Conservation (phyloP, 2,113 vertebrate genomes). For the Anhinga anhinga region DNA sequence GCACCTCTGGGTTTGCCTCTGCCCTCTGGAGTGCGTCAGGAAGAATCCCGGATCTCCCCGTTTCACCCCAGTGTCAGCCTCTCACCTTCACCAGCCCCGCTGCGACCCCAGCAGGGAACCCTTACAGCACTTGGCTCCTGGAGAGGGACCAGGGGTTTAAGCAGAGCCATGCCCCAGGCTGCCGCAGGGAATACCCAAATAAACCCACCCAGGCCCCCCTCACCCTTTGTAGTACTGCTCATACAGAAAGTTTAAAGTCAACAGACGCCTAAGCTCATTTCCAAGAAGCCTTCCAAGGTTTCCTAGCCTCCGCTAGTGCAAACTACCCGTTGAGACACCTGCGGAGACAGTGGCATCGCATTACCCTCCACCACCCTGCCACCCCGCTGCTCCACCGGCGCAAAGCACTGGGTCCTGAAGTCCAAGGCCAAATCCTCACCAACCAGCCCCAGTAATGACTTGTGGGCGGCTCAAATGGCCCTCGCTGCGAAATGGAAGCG, state of each 20-base stretch:
- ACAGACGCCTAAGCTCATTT: fast-evolving
- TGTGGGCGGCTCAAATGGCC: background rate
- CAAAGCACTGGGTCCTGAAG: fast-evolving
- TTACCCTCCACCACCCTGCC: background rate
- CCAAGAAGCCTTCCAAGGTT: background rate
- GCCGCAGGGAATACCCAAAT: background rate
- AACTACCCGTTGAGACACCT: fast-evolving
- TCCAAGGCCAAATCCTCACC: background rate
- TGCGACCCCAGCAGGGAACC: background rate
- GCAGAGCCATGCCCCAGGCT: background rate
- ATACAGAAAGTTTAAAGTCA: fast-evolving
- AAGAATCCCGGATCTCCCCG: fast-evolving
- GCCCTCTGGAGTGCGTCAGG: background rate
- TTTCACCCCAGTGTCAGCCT: background rate
- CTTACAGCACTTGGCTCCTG: fast-evolving
- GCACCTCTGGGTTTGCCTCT: background rate
- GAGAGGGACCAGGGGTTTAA: background rate
- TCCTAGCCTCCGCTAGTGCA: background rate
- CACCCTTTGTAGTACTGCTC: fast-evolving
- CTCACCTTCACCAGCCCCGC: background rate
- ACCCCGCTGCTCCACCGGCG: background rate
- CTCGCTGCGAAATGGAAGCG: fast-evolving
- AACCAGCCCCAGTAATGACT: fast-evolving
- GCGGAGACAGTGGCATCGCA: fast-evolving
- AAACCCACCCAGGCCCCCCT: background rate